phyloP scores from a whole-genome alignment of 2,888 invertebrate species.

The Slavum lentiscoides region DNA sequence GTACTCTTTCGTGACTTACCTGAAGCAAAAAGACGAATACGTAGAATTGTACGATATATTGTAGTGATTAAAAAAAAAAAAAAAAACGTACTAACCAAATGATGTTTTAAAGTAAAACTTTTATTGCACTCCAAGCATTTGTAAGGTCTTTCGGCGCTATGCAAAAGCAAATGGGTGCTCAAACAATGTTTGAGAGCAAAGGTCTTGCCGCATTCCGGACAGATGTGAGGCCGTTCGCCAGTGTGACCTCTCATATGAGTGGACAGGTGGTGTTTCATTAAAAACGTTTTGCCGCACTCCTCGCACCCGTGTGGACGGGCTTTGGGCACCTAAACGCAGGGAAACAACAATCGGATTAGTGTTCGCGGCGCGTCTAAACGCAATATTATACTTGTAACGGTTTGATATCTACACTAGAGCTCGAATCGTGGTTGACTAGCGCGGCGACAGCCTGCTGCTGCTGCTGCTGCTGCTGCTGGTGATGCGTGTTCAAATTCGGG shows the following conservation, averaged over 20 bases:
- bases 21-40: conserved; percentile 21
- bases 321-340: conserved; percentile 55
- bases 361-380: neutral
- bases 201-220: conserved; percentile 59
- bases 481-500: conserved; percentile 53
- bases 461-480: conserved; percentile 49
- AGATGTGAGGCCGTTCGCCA: conserved; percentile 59
- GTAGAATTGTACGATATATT: too few species aligned
- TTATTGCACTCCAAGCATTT: conserved; percentile 84
- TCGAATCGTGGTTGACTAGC: conserved; percentile 42
- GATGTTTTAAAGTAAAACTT: conserved; percentile 83
- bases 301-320: conserved; percentile 58
- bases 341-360: neutral
- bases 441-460: conserved; percentile 52
- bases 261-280: conserved; percentile 62
- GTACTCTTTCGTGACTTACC: conserved; percentile 80
- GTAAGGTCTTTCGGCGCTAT: conserved; percentile 80
- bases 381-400: conserved; percentile 15
- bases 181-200: conserved; percentile 59
- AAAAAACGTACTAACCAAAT: conserved; percentile 62
- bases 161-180: conserved; percentile 78
- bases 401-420: conserved; percentile 50
- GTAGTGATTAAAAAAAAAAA: too few species aligned
- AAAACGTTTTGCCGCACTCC: conserved; percentile 59
- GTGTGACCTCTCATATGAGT: conserved; percentile 82